Percentiles rank a stretch among this genome's conserved stretches.
Evolutionary conservation across 1,140 invertebrate species (phyloP).

Genomic region (Pachyrhynchus sulphureomaculatus): DNA sequence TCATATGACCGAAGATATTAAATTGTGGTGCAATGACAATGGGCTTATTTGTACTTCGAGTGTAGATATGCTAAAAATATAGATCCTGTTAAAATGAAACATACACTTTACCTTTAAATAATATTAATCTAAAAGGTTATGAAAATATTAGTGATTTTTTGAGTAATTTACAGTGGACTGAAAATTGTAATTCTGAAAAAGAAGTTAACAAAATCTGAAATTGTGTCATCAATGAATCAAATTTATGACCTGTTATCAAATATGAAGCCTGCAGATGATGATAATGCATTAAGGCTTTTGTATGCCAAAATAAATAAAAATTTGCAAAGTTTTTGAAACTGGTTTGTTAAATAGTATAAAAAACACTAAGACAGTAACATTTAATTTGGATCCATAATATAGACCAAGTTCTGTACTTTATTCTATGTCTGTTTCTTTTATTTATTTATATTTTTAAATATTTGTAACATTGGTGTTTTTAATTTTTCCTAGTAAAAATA

Average conservation of each 20-base stretch:
- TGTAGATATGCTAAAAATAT: constrained; percentile 34
- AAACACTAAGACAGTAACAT: constrained; percentile 34
- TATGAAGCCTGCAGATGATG: constrained; percentile 42
- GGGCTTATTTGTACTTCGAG: constrained; percentile 33
- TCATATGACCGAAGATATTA: constrained; percentile 30
- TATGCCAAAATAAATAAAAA: constrained; percentile 48
- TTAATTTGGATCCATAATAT: constrained; percentile 19
- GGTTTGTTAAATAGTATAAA: constrained; percentile 40
- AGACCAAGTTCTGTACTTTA: neutral
- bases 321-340: constrained; percentile 47
- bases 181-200: constrained; percentile 29
- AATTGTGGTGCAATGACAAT: constrained; percentile 34
- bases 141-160: constrained; percentile 40
- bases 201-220: constrained; percentile 38
- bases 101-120: constrained; percentile 30
- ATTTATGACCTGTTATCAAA: constrained; percentile 42
- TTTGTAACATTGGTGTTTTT: neutral
- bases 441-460: neutral
- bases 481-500: no score
- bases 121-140: constrained; percentile 25
- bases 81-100: constrained; percentile 31
- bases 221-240: constrained; percentile 41
- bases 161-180: constrained; percentile 36
- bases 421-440: constrained; percentile 1
- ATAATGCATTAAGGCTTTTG: constrained; percentile 45